These are phyloP conservation scores for Tolypeutes matacus DNA, from an alignment of 2,797 vertebrate species.

Conservation along the genomic window DNA sequence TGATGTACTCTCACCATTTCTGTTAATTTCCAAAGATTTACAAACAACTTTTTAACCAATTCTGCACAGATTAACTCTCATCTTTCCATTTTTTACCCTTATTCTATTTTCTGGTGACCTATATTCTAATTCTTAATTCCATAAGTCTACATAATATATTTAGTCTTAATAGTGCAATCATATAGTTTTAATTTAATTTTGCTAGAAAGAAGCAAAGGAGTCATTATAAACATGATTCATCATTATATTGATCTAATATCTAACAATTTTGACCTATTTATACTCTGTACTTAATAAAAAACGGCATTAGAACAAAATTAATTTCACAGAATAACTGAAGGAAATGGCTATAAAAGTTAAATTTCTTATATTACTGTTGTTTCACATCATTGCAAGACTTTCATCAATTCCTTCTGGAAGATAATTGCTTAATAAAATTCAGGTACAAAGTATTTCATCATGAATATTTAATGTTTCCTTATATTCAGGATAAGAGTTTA, in stretches of 20 bases:
- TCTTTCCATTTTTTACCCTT: no score
- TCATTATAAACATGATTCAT: conserved; percentile 72
- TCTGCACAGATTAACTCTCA: no score
- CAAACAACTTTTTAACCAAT: no score
- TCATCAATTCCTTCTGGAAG: conserved; percentile 63
- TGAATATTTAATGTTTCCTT: conserved; percentile 17
- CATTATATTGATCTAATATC: conserved; percentile 73
- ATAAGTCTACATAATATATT: no score
- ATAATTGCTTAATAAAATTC: conserved; percentile 71
- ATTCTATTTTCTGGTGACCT: no score
- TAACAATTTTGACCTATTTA: conserved; percentile 76
- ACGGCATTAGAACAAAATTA: conserved; percentile 66
- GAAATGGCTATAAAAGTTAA: conserved; percentile 71
- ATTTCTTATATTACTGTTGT: conserved; percentile 48
- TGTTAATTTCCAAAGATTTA: no score
- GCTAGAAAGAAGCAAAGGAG: conserved; percentile 66
- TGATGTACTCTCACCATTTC: no score
- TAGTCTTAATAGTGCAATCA: no score
- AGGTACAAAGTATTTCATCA: conserved; percentile 1
- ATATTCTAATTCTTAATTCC: no score
- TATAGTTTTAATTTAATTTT: conserved; percentile 75
- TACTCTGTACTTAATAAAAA: conserved; percentile 82
- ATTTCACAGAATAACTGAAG: conserved; percentile 62
- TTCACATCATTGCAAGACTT: conserved; percentile 56
- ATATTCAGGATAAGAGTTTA: background rate